Evolutionary conservation across 2,888 invertebrate species (phyloP).

Genomic region (Hypselothyrea guttata): DNA sequence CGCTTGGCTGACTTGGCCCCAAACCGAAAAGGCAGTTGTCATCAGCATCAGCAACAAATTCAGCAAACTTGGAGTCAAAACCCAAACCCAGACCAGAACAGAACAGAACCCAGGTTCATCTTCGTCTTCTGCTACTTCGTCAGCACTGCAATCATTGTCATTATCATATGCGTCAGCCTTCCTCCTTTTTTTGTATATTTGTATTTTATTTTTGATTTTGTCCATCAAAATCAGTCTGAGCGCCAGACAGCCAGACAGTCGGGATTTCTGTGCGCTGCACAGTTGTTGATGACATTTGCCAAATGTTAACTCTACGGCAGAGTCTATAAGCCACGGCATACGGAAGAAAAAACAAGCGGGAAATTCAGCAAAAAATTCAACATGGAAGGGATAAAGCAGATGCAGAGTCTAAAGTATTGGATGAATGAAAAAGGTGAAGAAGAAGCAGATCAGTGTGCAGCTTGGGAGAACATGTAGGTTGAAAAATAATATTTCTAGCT

Average conservation of each 20-base stretch:
- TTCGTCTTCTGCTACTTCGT: constrained; percentile 13
- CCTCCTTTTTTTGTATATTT: neutral
- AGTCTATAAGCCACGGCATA: neutral
- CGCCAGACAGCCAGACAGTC: constrained; percentile 25
- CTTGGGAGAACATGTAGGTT: too few species aligned
- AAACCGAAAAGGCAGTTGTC: constrained; percentile 51
- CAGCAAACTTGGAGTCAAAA: too few species aligned
- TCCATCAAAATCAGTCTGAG: constrained; percentile 42
- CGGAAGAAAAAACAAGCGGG: neutral
- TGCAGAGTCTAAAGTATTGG: too few species aligned
- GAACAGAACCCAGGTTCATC: too few species aligned
- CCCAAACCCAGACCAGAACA: too few species aligned
- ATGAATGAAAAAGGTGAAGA: too few species aligned
- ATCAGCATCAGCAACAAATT: constrained; percentile 38
- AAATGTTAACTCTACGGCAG: constrained; percentile 4
- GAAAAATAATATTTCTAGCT: too few species aligned
- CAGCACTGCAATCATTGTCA: constrained; percentile 66
- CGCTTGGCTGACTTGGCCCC: constrained; percentile 47
- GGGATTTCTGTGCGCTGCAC: too few species aligned
- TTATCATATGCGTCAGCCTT: constrained; percentile 72
- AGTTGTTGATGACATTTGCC: constrained; percentile 50
- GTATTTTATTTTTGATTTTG: constrained; percentile 44
- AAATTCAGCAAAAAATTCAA: neutral
- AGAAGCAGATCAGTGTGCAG: too few species aligned
- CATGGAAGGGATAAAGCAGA: too few species aligned